Evolutionary conservation across 2,113 vertebrate species (phyloP).

Genomic region (Triplophysa dalaica): DNA sequence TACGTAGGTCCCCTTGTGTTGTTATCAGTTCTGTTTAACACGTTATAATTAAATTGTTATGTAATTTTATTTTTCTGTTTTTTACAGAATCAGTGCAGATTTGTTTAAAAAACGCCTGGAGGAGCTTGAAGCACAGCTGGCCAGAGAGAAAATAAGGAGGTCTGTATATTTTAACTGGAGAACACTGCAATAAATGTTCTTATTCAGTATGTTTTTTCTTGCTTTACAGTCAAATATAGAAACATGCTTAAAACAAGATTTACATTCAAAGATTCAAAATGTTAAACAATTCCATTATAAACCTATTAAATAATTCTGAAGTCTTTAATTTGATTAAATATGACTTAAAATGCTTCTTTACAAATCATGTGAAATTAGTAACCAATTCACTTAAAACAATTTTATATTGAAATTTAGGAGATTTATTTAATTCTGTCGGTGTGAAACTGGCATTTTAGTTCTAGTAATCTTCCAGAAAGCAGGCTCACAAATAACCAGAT

Average conservation of each 20-base stretch:
- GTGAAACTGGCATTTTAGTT: not conserved
- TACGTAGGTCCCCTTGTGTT: not conserved
- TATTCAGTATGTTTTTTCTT: not conserved
- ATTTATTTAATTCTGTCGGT: no score
- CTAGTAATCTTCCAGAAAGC: not conserved
- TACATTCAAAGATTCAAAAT: no score
- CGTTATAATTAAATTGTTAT: not conserved
- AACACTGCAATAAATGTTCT: not conserved
- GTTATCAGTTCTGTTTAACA: not conserved
- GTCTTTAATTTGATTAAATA: no score
- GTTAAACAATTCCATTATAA: no score
- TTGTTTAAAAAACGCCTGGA: conserved; percentile 52
- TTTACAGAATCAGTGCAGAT: conserved; percentile 46
- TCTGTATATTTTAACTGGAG: not conserved
- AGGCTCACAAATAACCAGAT: not conserved
- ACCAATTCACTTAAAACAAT: no score
- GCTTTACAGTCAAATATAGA: not conserved
- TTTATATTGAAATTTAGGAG: no score
- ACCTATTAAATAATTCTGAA: no score
- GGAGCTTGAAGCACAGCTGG: conserved; percentile 50
- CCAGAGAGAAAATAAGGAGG: conserved; percentile 49
- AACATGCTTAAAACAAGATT: no score
- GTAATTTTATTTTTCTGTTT: not conserved
- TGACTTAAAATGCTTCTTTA: no score
- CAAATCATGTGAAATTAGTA: no score